These are phyloP conservation scores for Amblyopsis hoosieri DNA, from an alignment of 2,797 vertebrate species.

Conservation along the genomic window DNA sequence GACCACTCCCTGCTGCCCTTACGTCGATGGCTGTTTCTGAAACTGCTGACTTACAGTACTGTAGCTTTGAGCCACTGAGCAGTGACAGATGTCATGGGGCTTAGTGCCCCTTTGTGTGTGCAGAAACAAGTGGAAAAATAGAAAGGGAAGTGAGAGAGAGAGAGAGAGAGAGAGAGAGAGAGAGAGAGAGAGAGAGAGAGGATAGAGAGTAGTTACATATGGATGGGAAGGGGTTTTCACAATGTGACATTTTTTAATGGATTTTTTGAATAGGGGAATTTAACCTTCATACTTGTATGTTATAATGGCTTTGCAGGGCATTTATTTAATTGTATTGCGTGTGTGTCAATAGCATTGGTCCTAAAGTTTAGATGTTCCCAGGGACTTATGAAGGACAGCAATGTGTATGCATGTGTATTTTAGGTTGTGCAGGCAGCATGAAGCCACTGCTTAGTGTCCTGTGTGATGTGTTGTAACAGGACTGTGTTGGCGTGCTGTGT, in stretches of 20 bases:
- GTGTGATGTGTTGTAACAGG: constrained; percentile 56
- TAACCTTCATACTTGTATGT: not conserved
- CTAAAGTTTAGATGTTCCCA: constrained; percentile 42
- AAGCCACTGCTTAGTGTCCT: too few species aligned
- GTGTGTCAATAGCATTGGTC: not conserved
- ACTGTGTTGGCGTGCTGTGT: constrained; percentile 49
- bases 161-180: not conserved
- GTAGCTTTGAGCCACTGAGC: constrained; percentile 18
- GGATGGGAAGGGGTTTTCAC: not conserved
- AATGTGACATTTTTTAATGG: not conserved
- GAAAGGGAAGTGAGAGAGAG: not conserved
- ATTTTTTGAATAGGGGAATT: not conserved
- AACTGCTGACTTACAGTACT: constrained; percentile 30
- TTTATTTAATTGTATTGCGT: not conserved
- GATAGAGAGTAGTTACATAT: not conserved
- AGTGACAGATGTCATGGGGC: constrained; percentile 36
- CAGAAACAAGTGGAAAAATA: not conserved
- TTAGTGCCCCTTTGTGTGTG: not conserved
- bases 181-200: not conserved
- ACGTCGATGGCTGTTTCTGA: constrained; percentile 24
- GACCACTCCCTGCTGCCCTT: constrained; percentile 9
- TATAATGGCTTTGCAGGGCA: not conserved
- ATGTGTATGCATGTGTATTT: constrained; percentile 22
- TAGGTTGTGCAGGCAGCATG: constrained; percentile 45
- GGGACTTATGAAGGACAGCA: constrained; percentile 46